Percentiles rank a stretch among this genome's conserved stretches.
phyloP scores from a whole-genome alignment of 2,797 vertebrate genomes.

The Masticophis lateralis region DNA sequence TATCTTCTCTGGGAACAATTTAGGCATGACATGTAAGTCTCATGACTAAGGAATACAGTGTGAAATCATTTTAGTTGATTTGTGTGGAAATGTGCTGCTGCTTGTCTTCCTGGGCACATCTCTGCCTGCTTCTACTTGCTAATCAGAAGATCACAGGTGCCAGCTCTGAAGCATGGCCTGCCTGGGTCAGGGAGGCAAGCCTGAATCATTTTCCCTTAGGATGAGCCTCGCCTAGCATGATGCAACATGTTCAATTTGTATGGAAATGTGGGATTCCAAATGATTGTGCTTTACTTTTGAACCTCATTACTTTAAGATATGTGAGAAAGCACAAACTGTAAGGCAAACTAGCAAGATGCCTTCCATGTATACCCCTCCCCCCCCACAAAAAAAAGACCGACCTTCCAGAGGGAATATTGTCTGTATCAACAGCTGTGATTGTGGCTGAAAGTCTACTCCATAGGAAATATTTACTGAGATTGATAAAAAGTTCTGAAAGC shows the following conservation, averaged over 20 bases:
- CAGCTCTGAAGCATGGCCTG: background rate
- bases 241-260: background rate
- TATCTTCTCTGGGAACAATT: background rate
- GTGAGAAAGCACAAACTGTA: background rate
- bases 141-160: background rate
- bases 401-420: background rate
- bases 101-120: background rate
- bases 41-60: background rate
- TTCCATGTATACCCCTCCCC: background rate
- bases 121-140: background rate
- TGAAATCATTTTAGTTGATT: background rate
- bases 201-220: background rate
- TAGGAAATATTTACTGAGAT: background rate
- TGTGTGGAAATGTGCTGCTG: background rate
- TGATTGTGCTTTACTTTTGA: background rate
- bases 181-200: background rate
- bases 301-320: background rate
- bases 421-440: background rate
- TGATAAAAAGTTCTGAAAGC: conserved; percentile 20
- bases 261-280: background rate
- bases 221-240: background rate
- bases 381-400: background rate
- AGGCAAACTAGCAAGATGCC: background rate
- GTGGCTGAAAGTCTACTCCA: background rate
- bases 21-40: background rate